A percentile compares a stretch with the other conserved stretches of the same genome.
Evolutionary conservation across 2,797 vertebrate species (phyloP).

Genomic region (Trematomus bernacchii): DNA sequence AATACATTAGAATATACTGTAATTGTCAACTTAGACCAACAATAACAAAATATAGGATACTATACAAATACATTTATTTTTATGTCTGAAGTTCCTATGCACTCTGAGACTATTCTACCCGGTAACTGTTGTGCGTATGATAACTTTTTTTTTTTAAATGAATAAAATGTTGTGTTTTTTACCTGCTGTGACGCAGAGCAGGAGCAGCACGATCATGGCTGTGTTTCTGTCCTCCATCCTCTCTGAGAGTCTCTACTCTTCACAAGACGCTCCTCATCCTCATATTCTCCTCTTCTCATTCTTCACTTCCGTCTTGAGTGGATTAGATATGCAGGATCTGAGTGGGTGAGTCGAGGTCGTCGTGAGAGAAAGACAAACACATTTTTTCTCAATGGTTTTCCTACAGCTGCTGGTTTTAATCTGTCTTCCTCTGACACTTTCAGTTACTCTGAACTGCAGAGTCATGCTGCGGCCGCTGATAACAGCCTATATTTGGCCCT

Average conservation of each 20-base stretch:
- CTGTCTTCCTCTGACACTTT: slow-evolving; percentile 67
- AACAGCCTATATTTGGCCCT: slow-evolving; percentile 77
- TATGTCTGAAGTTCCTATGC: too few species aligned
- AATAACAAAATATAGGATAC: too few species aligned
- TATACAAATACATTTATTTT: too few species aligned
- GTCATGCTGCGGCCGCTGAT: slow-evolving; percentile 73
- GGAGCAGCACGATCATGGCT: slow-evolving; percentile 32
- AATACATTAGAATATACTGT: too few species aligned
- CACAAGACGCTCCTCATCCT: slow-evolving; percentile 33
- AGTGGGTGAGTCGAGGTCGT: slow-evolving; percentile 66
- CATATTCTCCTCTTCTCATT: slow-evolving; percentile 14
- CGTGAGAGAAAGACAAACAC: background rate
- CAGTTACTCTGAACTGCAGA: slow-evolving; percentile 67
- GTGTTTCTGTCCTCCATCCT: slow-evolving; percentile 56
- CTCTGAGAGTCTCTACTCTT: slow-evolving; percentile 31
- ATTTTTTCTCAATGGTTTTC: slow-evolving; percentile 58
- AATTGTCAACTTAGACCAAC: too few species aligned
- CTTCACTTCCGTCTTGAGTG: slow-evolving; percentile 57
- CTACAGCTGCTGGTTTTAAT: slow-evolving; percentile 58
- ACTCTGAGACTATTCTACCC: too few species aligned
- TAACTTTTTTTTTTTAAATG: too few species aligned
- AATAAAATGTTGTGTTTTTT: slow-evolving; percentile 17
- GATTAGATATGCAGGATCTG: slow-evolving; percentile 65
- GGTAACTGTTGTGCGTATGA: too few species aligned
- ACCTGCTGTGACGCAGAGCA: slow-evolving; percentile 75